Evolutionary conservation across 2,113 vertebrate species (phyloP), one percentile per base, ranked within the genome.

Genomic region (Macquaria ambigua): DNA sequence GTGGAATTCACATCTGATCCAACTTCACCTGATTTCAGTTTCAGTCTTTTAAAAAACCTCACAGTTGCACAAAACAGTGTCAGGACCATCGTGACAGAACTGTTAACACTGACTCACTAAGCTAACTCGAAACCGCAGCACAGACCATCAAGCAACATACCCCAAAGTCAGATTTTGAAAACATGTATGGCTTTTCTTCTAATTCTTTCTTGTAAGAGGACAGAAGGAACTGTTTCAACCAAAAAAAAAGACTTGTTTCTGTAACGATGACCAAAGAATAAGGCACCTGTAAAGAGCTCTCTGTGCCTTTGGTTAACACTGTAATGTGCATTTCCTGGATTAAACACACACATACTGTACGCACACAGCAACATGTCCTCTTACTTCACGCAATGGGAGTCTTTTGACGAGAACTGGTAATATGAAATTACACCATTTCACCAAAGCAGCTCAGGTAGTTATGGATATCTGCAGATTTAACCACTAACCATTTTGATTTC

Each of bases 231-330:
- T 25, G 8, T n/a, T 82, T 31, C 15, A 83, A 77, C 39, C 12
- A 41, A 25, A 68, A 61, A 74, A 34, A 34, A 34, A 34, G 2
- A 68, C 28, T 28, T 5, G 34, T 61, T 77, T 77, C 2, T 73
- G 69, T 59, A 58, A 74, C 58, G 61, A 61, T 73, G 79, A 87
- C 61, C 50, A 63, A 66, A 80, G 63, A 71, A 31, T 92, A 94
- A 94, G 92, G 93, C 91, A 92, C 83, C 86, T 74, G 79, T 87
- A 58, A 81, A 55, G 28, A 83, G 58, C 85, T 85, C 62, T 79
- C 78, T 82, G 91, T 94, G 90, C 90, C 91, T 92, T 92, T 91
- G 86, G 90, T 91, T 89, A 55, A 85, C 62, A 70, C 83, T 84
- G 74, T 6, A 39, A 55, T 83, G 79, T 84, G 78, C 3, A 1